phyloP scores from a whole-genome alignment of 2,113 vertebrate species.

The Dinomys branickii region DNA sequence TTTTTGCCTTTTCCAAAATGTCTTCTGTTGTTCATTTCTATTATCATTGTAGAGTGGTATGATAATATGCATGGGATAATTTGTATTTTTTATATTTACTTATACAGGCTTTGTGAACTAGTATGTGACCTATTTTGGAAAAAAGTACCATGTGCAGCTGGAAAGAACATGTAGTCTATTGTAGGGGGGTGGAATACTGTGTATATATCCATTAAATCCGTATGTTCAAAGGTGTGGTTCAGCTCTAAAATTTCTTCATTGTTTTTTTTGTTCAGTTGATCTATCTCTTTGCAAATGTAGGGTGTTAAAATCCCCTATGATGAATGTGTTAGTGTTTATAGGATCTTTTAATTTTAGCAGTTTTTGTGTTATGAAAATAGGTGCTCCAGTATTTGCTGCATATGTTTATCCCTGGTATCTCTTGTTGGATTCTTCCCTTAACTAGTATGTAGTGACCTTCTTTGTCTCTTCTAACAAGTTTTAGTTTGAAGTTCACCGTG shows the following conservation, averaged over 20 bases:
- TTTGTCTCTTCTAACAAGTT: neutral
- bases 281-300: too few relatives aligned
- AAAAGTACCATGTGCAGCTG: neutral
- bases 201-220: neutral
- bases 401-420: neutral
- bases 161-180: neutral
- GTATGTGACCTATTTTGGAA: neutral
- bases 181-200: neutral
- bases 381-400: too few relatives aligned
- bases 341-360: too few relatives aligned
- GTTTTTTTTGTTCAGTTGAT: too few relatives aligned
- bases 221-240: neutral
- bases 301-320: too few relatives aligned
- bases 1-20: neutral
- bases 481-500: too few relatives aligned
- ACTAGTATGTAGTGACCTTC: neutral
- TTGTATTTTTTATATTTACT: neutral
- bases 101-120: neutral
- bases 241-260: neutral
- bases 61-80: too few relatives aligned
- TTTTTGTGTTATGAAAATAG: too few relatives aligned
- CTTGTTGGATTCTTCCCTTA: neutral
- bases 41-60: neutral
- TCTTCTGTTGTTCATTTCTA: neutral
- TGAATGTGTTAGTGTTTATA: too few relatives aligned